Evolutionary conservation across 2,888 invertebrate genomes (phyloP).

Genomic region (Clepsis dumicolana): DNA sequence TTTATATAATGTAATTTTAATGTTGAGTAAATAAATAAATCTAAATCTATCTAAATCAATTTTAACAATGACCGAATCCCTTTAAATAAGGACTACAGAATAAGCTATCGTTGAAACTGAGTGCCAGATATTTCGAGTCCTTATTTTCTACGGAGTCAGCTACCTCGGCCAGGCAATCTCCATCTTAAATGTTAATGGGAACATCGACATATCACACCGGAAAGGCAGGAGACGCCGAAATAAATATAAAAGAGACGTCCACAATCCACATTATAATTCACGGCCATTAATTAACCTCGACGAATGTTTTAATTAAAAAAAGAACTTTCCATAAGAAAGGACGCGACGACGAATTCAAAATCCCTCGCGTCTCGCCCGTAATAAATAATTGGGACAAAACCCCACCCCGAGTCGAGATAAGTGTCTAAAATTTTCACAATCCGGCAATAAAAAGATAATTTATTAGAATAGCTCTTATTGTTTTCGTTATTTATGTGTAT

Average conservation of each 20-base stretch:
- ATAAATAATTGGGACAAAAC: slow-evolving; percentile 86
- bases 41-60: no score
- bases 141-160: not conserved
- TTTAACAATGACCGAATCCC: not conserved
- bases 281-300: slow-evolving; percentile 80
- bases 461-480: slow-evolving; percentile 87
- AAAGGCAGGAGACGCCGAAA: slow-evolving; percentile 28
- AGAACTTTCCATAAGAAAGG: slow-evolving; percentile 79
- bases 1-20: no score
- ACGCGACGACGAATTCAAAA: slow-evolving; percentile 80
- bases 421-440: slow-evolving; percentile 87
- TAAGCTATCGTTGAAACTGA: not conserved
- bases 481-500: slow-evolving; percentile 86
- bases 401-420: slow-evolving; percentile 78
- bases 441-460: slow-evolving; percentile 87
- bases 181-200: slow-evolving; percentile 3
- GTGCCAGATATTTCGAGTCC: not conserved
- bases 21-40: no score
- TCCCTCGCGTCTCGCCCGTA: slow-evolving; percentile 82
- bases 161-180: not conserved
- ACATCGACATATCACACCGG: slow-evolving; percentile 34
- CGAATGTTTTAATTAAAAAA: slow-evolving; percentile 84
- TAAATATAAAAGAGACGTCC: slow-evolving; percentile 43
- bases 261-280: slow-evolving; percentile 63
- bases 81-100: not conserved